Evolutionary conservation across 2,113 vertebrate species (phyloP).

Genomic region (Dasypus novemcinctus): DNA sequence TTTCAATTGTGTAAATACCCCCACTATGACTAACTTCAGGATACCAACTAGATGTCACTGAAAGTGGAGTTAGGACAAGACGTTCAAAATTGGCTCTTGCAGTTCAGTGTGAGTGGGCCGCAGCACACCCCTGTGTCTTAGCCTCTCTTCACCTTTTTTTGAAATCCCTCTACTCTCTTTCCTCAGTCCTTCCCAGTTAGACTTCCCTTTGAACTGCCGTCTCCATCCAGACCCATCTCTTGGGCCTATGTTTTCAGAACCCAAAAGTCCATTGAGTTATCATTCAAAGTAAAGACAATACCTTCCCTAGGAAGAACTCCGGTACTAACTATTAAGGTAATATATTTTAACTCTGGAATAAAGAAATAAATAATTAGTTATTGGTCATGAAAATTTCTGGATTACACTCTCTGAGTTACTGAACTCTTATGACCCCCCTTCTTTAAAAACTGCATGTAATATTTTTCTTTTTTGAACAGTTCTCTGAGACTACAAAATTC

Average conservation of each 20-base stretch:
- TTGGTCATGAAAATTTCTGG: neutral
- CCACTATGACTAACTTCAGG: neutral
- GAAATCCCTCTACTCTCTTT: neutral
- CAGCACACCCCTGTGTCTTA: neutral
- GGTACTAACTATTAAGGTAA: neutral
- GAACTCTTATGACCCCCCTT: neutral
- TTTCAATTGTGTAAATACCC: neutral
- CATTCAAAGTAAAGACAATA: constrained; percentile 26
- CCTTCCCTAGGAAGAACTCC: neutral
- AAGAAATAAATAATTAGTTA: constrained; percentile 22
- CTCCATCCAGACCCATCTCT: neutral
- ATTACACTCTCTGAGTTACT: neutral
- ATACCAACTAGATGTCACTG: neutral
- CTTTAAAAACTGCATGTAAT: neutral
- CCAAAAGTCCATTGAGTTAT: neutral
- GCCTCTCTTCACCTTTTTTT: neutral
- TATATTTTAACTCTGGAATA: neutral
- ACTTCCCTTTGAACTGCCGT: neutral
- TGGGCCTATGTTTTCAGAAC: neutral
- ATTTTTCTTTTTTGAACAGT: neutral
- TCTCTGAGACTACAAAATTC: neutral
- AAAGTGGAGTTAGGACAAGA: neutral
- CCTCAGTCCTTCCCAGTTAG: neutral
- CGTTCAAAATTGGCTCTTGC: neutral
- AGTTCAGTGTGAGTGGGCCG: neutral